These are phyloP conservation scores for Onychomys arenicola DNA, from an alignment of 2,797 vertebrate species.

Conservation along the genomic window DNA sequence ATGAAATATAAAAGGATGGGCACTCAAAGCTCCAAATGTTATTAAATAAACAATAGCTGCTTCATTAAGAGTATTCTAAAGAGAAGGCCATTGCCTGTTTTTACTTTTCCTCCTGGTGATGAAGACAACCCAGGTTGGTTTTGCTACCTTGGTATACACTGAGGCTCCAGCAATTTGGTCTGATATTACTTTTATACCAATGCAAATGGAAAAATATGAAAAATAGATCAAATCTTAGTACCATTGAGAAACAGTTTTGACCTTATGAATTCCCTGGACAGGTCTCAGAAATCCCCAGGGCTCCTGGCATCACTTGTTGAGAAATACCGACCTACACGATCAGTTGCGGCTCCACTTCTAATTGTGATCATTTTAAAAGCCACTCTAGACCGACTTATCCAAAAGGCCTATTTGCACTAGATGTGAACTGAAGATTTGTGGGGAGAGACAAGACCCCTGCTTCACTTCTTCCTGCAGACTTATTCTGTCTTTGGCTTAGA, in stretches of 20 bases:
- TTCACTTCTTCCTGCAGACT: conserved; percentile 12
- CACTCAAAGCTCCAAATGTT: not conserved
- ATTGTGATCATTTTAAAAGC: not conserved
- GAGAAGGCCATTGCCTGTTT: not conserved
- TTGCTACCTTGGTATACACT: not conserved
- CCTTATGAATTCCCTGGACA: not conserved
- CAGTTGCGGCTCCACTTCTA: not conserved
- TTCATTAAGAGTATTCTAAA: not conserved
- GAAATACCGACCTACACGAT: not conserved
- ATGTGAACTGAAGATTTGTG: not conserved
- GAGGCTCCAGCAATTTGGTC: not conserved
- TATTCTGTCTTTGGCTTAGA: not conserved
- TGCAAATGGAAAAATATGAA: not conserved
- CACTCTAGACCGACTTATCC: not conserved
- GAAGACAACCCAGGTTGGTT: not conserved
- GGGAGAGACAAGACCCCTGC: not conserved
- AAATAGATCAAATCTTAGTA: not conserved
- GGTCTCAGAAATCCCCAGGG: not conserved
- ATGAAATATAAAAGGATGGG: not conserved
- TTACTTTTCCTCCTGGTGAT: not conserved
- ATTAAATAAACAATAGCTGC: not conserved
- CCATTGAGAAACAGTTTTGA: conserved; percentile 18
- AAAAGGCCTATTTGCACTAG: not conserved
- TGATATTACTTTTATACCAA: not conserved
- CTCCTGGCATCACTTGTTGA: not conserved